Base-by-base conservation (phyloP, 2,113 vertebrate genomes). In the Morone saxatilis region DNA sequence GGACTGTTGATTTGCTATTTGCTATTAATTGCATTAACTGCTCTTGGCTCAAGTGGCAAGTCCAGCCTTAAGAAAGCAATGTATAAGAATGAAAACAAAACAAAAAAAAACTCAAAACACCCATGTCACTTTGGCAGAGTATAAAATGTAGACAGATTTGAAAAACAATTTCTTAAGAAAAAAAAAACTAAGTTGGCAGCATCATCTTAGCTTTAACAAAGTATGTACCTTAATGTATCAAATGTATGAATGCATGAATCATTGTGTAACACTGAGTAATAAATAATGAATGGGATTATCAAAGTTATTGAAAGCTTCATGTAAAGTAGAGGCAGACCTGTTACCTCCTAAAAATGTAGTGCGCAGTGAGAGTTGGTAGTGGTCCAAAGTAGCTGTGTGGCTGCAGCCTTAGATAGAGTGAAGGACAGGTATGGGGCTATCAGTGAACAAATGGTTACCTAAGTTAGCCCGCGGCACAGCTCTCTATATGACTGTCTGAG, bases 401-500 rank as follows among this genome's bases (percentile, higher is more conserved):
- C 78, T 91, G 40, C 6, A 56, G 86, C 76, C 81, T 74, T 59
- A 87, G 88, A 88, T 12, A 60, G 80, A 86, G 67, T 86, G 86
- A 92, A 70, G 85, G 89, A 92, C 87, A 92, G 85, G 90, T 85
- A 79, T 17, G 81, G 82, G 74, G 83, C 83, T 83, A 81, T 82
- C 83, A 77, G 80, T 87, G 91, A 91, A 95, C 90, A 92, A 93
- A 94, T 93, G 93, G 91, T 88, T 91, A 91, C 90, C 93, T 89
- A 57, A 61, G 88, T 71, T 88, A 61, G 94, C 95, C 93, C 38
- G 74, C 63, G 89, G 95, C 93, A 57, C 84, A 85, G 83, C 87
- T 89, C 89, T 91, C 87, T 66, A 89, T 92, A 93, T 78, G 88
- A 91, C 83, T 84, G 92, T 92, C 92, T 81, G 79, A 80, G 86